Evolutionary conservation across 2,797 vertebrate genomes (phyloP).

Genomic region (Anguilla marmorata): DNA sequence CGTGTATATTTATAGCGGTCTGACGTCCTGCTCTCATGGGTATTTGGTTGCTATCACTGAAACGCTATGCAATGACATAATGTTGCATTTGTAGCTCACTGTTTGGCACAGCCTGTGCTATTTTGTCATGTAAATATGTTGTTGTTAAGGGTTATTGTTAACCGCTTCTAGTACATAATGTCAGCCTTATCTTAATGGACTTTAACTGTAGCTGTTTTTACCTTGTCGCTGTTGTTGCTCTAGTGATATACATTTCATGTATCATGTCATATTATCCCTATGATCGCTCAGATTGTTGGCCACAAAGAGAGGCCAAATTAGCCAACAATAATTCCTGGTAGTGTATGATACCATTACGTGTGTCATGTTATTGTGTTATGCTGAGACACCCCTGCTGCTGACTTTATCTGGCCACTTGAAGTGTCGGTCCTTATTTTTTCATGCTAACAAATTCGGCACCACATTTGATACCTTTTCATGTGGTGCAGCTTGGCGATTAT

Average conservation of each 20-base stretch:
- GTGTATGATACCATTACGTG: background rate
- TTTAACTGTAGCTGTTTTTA: background rate
- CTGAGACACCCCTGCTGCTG: too few relatives aligned
- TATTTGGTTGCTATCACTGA: background rate
- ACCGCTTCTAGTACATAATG: background rate
- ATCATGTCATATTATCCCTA: background rate
- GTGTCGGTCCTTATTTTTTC: too few relatives aligned
- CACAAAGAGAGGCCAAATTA: background rate
- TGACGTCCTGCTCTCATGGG: background rate
- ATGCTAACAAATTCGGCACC: too few relatives aligned
- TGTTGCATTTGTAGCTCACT: background rate
- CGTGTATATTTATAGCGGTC: background rate
- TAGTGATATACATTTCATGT: background rate
- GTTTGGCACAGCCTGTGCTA: background rate
- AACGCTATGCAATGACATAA: background rate
- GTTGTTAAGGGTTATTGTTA: background rate
- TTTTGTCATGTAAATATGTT: background rate
- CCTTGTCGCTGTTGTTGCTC: background rate
- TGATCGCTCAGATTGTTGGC: background rate
- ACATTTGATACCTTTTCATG: background rate
- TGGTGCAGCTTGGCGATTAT: background rate
- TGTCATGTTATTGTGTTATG: too few relatives aligned
- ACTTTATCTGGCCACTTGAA: too few relatives aligned
- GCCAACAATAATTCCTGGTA: background rate
- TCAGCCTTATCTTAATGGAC: background rate